These are phyloP conservation scores for Amphiprion ocellaris DNA, from an alignment of 2,113 vertebrate genomes.

Conservation along the genomic window DNA sequence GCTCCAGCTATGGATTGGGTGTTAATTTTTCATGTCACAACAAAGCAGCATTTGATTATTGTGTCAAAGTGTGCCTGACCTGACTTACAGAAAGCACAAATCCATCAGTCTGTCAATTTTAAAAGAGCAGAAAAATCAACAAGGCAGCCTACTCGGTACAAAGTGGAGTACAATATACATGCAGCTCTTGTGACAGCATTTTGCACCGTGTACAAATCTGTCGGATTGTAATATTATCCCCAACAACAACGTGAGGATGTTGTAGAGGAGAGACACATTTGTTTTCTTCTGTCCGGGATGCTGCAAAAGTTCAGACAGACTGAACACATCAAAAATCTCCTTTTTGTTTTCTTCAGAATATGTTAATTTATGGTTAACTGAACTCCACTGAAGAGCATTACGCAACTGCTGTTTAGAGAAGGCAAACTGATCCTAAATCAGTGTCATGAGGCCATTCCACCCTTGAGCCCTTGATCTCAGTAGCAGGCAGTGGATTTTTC, in stretches of 20 bases:
- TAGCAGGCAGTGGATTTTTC: slow-evolving; percentile 48
- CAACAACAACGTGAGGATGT: neutral
- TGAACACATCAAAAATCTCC: neutral
- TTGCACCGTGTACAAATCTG: neutral
- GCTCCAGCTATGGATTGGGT: slow-evolving; percentile 35
- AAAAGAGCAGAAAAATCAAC: slow-evolving; percentile 18
- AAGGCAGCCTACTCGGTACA: neutral
- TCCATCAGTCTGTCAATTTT: slow-evolving; percentile 9
- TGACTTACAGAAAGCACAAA: slow-evolving; percentile 8
- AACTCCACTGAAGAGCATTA: slow-evolving; percentile 2
- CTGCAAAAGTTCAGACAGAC: slow-evolving; percentile 9
- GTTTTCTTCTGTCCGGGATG: slow-evolving; percentile 6
- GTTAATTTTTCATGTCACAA: slow-evolving; percentile 41
- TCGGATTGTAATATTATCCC: slow-evolving; percentile 12
- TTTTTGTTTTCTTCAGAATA: slow-evolving; percentile 8
- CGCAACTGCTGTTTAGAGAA: slow-evolving; percentile 7
- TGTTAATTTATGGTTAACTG: slow-evolving; percentile 27
- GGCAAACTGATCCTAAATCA: slow-evolving; percentile 53
- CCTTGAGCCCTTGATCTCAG: slow-evolving; percentile 34
- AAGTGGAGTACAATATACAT: neutral
- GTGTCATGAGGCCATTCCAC: slow-evolving; percentile 24
- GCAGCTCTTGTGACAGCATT: slow-evolving; percentile 5
- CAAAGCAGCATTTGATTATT: slow-evolving; percentile 32
- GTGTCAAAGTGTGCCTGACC: slow-evolving; percentile 31
- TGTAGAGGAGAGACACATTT: slow-evolving; percentile 13